A percentile compares a stretch with the other conserved stretches of the same genome.
Evolutionary conservation across 2,797 vertebrate species (phyloP).

Genomic region (Cuculus canorus): DNA sequence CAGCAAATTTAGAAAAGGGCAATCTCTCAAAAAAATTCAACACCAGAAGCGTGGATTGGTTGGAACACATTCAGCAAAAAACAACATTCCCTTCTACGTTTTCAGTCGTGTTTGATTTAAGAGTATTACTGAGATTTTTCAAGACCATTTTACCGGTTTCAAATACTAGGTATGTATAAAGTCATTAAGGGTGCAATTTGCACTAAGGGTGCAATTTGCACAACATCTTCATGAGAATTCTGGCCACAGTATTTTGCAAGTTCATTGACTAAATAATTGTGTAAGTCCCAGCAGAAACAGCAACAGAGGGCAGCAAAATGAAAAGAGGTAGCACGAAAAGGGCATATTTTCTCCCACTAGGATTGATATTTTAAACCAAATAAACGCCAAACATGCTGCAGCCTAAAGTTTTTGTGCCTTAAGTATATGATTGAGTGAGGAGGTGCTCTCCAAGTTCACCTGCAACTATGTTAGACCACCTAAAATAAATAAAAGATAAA

Average conservation of each 20-base stretch:
- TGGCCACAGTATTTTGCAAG: background rate
- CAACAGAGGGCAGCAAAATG: background rate
- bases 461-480: background rate
- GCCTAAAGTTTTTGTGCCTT: background rate
- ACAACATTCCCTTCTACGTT: background rate
- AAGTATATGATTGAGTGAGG: background rate
- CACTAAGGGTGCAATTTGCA: background rate
- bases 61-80: background rate
- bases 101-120: background rate
- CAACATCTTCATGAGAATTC: background rate
- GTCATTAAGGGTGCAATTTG: background rate
- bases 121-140: background rate
- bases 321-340: background rate
- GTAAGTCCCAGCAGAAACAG: background rate
- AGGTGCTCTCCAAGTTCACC: background rate
- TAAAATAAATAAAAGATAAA: background rate
- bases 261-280: background rate
- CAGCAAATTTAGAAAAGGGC: background rate
- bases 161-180: background rate
- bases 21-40: background rate
- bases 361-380: background rate
- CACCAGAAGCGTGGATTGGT: background rate
- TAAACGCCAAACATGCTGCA: background rate
- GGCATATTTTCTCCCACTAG: background rate
- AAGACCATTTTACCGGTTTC: background rate